Evolutionary conservation across 1,140 invertebrate species (phyloP).

Genomic region (Atta texana): DNA sequence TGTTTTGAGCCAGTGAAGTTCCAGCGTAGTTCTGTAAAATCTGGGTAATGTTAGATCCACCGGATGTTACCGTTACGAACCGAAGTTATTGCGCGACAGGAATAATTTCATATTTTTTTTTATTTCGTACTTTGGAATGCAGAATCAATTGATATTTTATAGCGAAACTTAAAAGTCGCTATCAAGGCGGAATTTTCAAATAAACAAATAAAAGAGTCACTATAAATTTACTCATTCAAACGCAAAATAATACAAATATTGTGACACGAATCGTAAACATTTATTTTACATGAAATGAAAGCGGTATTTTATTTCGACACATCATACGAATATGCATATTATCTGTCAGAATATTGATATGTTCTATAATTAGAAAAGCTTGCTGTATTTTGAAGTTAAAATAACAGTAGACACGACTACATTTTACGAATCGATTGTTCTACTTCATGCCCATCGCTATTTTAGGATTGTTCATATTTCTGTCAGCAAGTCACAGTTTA

Average conservation of each 20-base stretch:
- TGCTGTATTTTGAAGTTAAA: conserved; percentile 1
- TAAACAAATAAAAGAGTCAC: conserved; percentile 20
- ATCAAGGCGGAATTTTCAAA: conserved; percentile 4
- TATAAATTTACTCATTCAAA: background rate
- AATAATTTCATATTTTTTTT: background rate
- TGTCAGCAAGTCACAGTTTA: background rate
- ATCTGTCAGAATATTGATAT: background rate
- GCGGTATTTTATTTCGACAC: background rate
- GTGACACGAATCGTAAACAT: background rate
- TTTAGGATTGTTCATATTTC: background rate
- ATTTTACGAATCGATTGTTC: conserved; percentile 20
- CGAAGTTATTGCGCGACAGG: conserved; percentile 2
- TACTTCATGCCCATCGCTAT: conserved; percentile 7
- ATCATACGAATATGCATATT: background rate
- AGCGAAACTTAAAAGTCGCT: background rate
- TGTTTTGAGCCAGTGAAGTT: background rate
- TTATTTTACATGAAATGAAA: background rate
- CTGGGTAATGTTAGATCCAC: conserved; percentile 16
- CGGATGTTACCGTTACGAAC: conserved; percentile 3
- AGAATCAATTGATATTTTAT: conserved; percentile 15
- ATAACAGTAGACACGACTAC: background rate
- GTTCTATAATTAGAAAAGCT: background rate
- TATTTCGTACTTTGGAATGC: background rate
- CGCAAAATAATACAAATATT: conserved; percentile 1
- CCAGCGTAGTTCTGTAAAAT: background rate